These are phyloP conservation scores for Cataglyphis albicans DNA, from an alignment of 2,888 invertebrate species.

Conservation along the genomic window DNA sequence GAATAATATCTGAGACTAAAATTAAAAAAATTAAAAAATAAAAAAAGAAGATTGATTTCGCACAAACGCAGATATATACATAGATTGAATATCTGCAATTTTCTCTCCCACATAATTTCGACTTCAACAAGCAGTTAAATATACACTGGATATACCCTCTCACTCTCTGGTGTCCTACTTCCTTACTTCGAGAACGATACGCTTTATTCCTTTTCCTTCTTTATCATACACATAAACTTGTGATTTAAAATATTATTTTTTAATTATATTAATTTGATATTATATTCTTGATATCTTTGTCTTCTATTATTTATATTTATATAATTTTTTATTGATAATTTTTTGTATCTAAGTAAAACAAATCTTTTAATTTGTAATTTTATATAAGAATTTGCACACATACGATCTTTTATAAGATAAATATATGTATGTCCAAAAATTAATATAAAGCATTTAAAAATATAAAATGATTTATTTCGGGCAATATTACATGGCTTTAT, in stretches of 20 bases:
- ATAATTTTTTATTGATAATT: conserved; percentile 10
- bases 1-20: neutral
- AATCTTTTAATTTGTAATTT: conserved; percentile 5
- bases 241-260: conserved; percentile 21
- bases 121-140: conserved; percentile 78
- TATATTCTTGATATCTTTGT: neutral
- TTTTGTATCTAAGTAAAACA: neutral
- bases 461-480: neutral
- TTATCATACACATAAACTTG: conserved; percentile 25
- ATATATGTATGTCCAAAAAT: neutral
- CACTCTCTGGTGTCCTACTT: conserved; percentile 82
- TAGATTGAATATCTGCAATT: conserved; percentile 61
- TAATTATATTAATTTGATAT: neutral
- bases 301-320: neutral
- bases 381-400: neutral
- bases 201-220: conserved; percentile 39
- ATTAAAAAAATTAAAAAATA: no score
- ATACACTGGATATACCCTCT: conserved; percentile 75
- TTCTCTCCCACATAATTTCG: conserved; percentile 66
- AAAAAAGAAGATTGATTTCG: conserved; percentile 39
- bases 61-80: neutral
- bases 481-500: neutral
- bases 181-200: conserved; percentile 65
- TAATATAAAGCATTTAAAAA: neutral
- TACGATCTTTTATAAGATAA: neutral